Evolutionary conservation across 2,113 vertebrate species (phyloP).

Genomic region (Chelonoidis abingdonii): DNA sequence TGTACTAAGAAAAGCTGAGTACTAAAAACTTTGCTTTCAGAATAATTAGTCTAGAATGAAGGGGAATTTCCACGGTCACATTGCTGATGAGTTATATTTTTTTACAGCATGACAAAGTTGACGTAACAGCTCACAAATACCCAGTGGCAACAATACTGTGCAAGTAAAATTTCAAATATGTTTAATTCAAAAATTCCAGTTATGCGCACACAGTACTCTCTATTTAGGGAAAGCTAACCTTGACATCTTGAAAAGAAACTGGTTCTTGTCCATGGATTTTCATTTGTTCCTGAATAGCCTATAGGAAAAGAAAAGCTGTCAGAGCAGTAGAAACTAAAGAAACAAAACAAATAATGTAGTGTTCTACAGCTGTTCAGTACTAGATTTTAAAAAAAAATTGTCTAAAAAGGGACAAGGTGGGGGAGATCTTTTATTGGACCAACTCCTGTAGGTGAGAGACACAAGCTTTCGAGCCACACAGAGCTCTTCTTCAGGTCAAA

Average conservation of each 20-base stretch:
- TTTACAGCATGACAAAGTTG: not conserved
- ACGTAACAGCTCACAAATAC: not conserved
- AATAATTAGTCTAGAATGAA: not conserved
- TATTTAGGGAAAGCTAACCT: slow-evolving; percentile 80
- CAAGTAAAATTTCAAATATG: not conserved
- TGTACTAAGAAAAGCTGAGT: not conserved
- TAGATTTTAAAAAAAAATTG: not conserved
- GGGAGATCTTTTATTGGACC: not conserved
- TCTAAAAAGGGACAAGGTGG: not conserved
- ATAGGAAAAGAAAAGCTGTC: slow-evolving; percentile 30
- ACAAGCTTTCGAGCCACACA: too few relatives aligned
- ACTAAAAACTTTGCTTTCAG: not conserved
- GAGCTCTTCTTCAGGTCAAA: not conserved
- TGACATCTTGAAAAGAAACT: slow-evolving; percentile 97
- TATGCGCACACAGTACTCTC: accelerated
- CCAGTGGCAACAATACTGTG: accelerated
- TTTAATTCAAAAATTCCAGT: not conserved
- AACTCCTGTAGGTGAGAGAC: not conserved
- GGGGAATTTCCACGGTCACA: not conserved
- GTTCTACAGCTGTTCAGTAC: not conserved
- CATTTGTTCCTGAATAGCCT: slow-evolving; percentile 99
- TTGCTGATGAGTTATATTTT: not conserved
- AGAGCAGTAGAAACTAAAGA: not conserved
- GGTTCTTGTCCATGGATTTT: slow-evolving; percentile 96
- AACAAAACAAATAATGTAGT: not conserved